Base-by-base conservation (phyloP, 2,888 invertebrate genomes). In the Listrodromus nycthemerus region DNA sequence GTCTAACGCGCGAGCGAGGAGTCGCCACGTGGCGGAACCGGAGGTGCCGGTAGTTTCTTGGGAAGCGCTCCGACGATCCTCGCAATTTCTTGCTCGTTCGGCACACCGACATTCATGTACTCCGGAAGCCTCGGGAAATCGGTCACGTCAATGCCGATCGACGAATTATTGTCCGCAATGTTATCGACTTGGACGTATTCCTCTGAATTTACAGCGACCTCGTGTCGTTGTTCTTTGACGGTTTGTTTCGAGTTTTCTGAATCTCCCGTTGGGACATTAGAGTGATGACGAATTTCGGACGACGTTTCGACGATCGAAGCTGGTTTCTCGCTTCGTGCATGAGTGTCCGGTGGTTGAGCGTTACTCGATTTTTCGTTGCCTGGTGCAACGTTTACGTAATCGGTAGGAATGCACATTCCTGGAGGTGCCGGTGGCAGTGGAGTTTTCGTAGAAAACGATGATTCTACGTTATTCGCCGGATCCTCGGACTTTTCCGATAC, bases 21-120 rank as follows among this genome's bases (percentile, higher is more conserved):
- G 55, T 88, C 87, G 87, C 89, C 89, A 83, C 92, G 88, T 8
- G 92, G 92, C 10, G 93, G 92, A 30, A 92, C 91, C 7, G 93
- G 93, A 1, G 93, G 92, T 0, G 89, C 92, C 5, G 90, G 89
- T 63, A 86, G 73, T 80, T 90, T 91, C 80, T 92, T 92, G 27
- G 87, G 86, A 13, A 87, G 79, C 6, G 84, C 86, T 4, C 88
- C 88, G 33, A 88, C 86, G 45, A 87, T 85, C 79, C 83, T 86
- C n/a, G 86, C 89, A 41, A 85, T 50, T 45, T 85, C 83, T 76
- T 85, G 80, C 21, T 87, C 79, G 81, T 79, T n/a, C 16, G 86
- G 82, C 1, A 88, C 86, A 8, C 82, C 86, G 8, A 90, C 84
- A 77, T 93, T 93, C 88, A 92, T 91, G 65, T 93, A 93, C 48